These are phyloP conservation scores for Verasper variegatus DNA, from an alignment of 2,113 vertebrate species.

Conservation along the genomic window DNA sequence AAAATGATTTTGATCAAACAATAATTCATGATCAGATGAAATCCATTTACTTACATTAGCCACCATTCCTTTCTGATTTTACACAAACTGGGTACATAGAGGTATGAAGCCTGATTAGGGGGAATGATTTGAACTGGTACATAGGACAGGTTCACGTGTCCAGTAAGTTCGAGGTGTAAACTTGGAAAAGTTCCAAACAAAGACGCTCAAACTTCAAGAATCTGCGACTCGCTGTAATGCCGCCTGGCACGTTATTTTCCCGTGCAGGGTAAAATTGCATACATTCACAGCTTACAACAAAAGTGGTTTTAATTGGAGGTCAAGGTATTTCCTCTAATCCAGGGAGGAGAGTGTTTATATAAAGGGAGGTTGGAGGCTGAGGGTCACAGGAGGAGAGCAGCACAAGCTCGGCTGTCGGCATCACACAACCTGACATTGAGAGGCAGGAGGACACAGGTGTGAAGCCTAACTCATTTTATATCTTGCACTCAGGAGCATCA, in stretches of 20 bases:
- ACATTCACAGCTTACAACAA: conserved; percentile 47
- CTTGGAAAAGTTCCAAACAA: background rate
- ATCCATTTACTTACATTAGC: no score
- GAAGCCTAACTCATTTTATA: background rate
- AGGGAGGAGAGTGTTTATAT: conserved; percentile 59
- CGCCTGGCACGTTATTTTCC: no score
- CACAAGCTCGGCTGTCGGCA: conserved; percentile 63
- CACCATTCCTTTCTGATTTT: no score
- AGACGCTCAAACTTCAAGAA: conserved; percentile 2
- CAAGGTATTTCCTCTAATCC: conserved; percentile 71
- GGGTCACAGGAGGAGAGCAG: conserved; percentile 39
- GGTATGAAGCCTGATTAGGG: no score
- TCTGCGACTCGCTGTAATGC: conserved; percentile 18
- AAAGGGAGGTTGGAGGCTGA: conserved; percentile 17
- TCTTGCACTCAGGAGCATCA: background rate
- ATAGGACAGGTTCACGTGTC: conserved; percentile 1
- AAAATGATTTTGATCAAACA: no score
- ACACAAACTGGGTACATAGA: no score
- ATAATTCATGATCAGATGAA: no score
- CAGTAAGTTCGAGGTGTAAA: background rate
- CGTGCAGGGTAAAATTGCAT: background rate
- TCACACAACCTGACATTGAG: background rate
- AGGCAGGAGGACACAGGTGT: conserved; percentile 11
- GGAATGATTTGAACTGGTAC: background rate
- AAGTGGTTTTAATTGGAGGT: conserved; percentile 57